A percentile compares a stretch with the other conserved stretches of the same genome.
Evolutionary conservation across 2,113 vertebrate species (phyloP).

Genomic region (Corynorhinus townsendii): DNA sequence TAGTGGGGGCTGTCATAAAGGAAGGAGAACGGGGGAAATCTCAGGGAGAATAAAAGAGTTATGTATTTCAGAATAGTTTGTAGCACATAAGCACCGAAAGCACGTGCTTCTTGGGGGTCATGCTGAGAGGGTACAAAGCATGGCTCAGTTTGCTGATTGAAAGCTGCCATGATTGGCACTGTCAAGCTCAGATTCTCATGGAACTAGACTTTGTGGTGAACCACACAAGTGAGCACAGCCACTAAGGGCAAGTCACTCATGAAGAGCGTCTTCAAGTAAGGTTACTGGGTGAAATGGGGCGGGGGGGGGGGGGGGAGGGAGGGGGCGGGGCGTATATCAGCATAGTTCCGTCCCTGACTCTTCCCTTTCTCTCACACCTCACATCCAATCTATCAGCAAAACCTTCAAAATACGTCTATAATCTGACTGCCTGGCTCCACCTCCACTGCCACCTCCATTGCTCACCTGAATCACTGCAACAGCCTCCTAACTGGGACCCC

Average conservation of each 20-base stretch:
- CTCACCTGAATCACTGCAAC: neutral
- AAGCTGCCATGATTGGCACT: neutral
- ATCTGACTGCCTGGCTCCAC: neutral
- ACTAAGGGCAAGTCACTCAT: neutral
- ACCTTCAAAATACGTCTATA: neutral
- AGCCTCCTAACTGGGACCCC: neutral
- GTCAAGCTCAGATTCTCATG: neutral
- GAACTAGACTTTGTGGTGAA: conserved; percentile 5
- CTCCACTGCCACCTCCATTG: neutral
- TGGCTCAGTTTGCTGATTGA: neutral
- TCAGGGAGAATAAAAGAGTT: neutral
- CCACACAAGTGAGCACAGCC: neutral
- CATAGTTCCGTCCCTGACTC: neutral
- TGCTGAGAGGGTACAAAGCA: neutral
- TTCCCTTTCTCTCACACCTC: neutral
- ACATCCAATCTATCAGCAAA: neutral
- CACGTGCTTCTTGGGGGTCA: neutral
- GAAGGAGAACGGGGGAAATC: neutral
- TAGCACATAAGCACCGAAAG: neutral
- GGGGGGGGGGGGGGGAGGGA: too few relatives aligned
- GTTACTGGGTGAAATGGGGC: neutral
- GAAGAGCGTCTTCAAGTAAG: neutral
- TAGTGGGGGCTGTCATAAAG: neutral
- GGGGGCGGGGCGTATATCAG: fast-evolving
- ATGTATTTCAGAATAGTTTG: neutral